Base-by-base conservation (phyloP, 2,888 invertebrate genomes). In the Megastigmus dorsalis region DNA sequence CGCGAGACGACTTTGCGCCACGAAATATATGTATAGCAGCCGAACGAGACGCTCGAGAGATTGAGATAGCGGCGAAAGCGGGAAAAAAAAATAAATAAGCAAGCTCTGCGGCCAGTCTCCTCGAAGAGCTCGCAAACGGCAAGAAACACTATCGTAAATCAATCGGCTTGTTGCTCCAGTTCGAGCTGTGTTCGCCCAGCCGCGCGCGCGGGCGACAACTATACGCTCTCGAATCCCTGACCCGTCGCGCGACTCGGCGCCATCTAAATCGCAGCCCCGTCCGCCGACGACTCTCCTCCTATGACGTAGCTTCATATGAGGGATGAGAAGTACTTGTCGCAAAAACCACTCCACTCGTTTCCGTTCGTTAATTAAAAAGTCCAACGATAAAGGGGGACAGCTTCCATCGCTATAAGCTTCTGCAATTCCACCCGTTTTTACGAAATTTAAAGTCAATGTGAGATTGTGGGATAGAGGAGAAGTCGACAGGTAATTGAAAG, bases 81-180 rank as follows among this genome's bases (percentile, higher is more conserved):
- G 43, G n/a, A n/a, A n/a, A n/a, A n/a, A 10, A n/a, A 38, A 6
- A 38, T 13, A 28, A 52, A 50, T n/a, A n/a, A n/a, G n/a, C n/a
- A n/a, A 10, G 26, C 26, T 9, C 13, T 13, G 52, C 33, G 23
- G 50, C 18, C 26, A 10, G 54, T 41, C 23, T 33, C 5, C 30
- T n/a, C n/a, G n/a, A n/a, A n/a, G n/a, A n/a, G n/a, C n/a, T n/a
- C n/a, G n/a, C n/a, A n/a, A n/a, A n/a, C n/a, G n/a, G 33, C 18
- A 13, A 57, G 43, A 36, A 15, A 15, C 28, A 13, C 66, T 43
- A 70, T 60, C 70, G 59, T 75, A 70, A 75, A 75, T 75, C 75
- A 65, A 70, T 75, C 43, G 59, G 57, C 62, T 74, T 60, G 70
- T 57, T 74, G 68, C 63, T 63, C 68, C 63, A 57, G 55, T 68